phyloP scores from a whole-genome alignment of 2,797 vertebrate species.

The Meda fulgida region DNA sequence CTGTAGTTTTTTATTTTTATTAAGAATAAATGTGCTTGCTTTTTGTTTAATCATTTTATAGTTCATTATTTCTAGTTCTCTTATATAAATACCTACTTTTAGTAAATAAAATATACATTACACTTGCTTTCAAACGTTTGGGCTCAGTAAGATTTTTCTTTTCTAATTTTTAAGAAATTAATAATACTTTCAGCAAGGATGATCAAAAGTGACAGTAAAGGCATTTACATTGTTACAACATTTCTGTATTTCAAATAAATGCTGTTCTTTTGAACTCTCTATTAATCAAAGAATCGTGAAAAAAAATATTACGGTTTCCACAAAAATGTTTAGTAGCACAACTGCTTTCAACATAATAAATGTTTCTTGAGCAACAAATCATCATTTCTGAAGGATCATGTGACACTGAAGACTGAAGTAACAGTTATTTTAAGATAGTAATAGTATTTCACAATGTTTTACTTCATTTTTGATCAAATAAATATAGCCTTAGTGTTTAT shows the following conservation, averaged over 20 bases:
- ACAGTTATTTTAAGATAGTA: not conserved
- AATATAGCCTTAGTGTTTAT: too few species aligned
- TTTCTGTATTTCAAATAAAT: not conserved
- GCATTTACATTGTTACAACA: not conserved
- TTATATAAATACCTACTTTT: not conserved
- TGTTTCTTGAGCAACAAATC: not conserved
- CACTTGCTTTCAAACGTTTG: not conserved
- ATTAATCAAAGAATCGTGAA: not conserved
- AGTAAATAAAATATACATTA: not conserved
- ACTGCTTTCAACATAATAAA: not conserved
- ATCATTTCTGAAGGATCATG: not conserved
- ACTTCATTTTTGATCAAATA: not conserved
- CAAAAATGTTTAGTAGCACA: not conserved
- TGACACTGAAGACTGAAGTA: conserved; percentile 1
- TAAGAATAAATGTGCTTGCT: not conserved
- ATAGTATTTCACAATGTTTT: not conserved
- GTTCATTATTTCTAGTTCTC: not conserved
- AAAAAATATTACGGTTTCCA: not conserved
- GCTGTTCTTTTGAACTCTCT: not conserved
- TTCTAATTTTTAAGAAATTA: not conserved
- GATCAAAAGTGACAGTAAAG: not conserved
- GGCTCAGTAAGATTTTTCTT: not conserved
- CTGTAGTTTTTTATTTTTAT: not conserved
- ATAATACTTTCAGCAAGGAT: not conserved
- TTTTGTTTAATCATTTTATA: not conserved